A percentile compares a stretch with the other conserved stretches of the same genome.
These are phyloP conservation scores for Anthopleura xanthogrammica DNA, from an alignment of 92 coral and sea anemone species.

Conservation along the genomic window DNA sequence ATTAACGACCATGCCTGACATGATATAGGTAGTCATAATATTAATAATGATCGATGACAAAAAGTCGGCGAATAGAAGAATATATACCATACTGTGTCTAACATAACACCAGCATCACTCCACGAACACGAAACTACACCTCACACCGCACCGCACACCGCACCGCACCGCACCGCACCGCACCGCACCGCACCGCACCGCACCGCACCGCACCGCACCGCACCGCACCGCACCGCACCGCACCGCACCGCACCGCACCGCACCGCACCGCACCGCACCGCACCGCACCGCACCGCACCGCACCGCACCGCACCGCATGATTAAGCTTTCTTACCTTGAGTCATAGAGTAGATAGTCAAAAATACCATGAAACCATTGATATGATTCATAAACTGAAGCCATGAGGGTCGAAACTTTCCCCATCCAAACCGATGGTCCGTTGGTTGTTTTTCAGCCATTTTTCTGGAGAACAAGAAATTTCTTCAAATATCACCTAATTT, in stretches of 20 bases:
- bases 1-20: constrained; percentile 69
- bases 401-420: constrained; percentile 14
- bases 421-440: constrained; percentile 9
- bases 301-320: background rate
- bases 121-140: background rate
- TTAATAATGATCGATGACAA: too few relatives aligned
- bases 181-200: background rate
- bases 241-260: background rate
- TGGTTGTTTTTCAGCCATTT: background rate
- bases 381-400: constrained; percentile 22
- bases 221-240: background rate
- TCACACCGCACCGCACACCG: background rate
- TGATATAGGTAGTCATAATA: background rate
- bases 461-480: background rate
- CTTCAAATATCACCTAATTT: too few relatives aligned
- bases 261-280: background rate
- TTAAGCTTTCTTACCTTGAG: background rate
- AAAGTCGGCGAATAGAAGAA: too few relatives aligned
- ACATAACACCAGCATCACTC: background rate
- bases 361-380: constrained; percentile 16
- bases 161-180: background rate
- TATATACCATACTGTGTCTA: too few relatives aligned
- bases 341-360: background rate
- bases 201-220: background rate
- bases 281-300: background rate